Percentiles rank a stretch among this genome's conserved stretches.
Conservation (phyloP, 2,888 invertebrate species). For the Xylota sylvarum region DNA sequence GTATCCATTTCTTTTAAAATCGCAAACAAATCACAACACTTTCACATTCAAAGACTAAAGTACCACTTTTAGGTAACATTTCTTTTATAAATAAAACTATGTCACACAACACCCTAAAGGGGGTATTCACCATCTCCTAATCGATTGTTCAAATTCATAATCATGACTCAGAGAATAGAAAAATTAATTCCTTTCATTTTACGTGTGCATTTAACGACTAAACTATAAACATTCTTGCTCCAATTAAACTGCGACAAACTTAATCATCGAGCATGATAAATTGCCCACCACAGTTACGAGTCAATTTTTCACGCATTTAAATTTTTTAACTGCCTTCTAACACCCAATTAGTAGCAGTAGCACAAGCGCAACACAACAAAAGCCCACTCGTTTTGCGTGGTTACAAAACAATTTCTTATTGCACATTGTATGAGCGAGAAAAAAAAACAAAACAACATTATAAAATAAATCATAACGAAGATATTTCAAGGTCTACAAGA, state of each 20-base stretch:
- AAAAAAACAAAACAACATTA: conserved; percentile 10
- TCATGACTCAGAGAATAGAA: conserved; percentile 1
- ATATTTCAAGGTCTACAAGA: conserved; percentile 69
- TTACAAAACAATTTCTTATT: not conserved
- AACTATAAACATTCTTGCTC: conserved; percentile 6
- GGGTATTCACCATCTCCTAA: not conserved
- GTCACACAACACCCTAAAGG: not conserved
- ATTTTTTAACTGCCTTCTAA: conserved; percentile 20
- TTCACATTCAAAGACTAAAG: no score
- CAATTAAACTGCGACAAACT: conserved; percentile 24
- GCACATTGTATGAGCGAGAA: not conserved
- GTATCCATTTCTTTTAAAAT: no score
- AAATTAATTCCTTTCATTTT: not conserved
- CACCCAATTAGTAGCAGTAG: conserved; percentile 20
- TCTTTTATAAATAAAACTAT: no score
- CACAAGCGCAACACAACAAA: conserved; percentile 10
- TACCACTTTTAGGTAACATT: no score
- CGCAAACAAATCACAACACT: no score
- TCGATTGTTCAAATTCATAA: not conserved
- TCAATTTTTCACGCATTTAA: conserved; percentile 42
- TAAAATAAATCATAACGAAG: conserved; percentile 59
- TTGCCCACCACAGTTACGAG: not conserved
- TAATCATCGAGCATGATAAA: conserved; percentile 4
- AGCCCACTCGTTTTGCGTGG: not conserved
- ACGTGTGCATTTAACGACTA: not conserved